Base-by-base conservation (phyloP, 2,797 vertebrate species). In the Halcyon leucocephala region DNA sequence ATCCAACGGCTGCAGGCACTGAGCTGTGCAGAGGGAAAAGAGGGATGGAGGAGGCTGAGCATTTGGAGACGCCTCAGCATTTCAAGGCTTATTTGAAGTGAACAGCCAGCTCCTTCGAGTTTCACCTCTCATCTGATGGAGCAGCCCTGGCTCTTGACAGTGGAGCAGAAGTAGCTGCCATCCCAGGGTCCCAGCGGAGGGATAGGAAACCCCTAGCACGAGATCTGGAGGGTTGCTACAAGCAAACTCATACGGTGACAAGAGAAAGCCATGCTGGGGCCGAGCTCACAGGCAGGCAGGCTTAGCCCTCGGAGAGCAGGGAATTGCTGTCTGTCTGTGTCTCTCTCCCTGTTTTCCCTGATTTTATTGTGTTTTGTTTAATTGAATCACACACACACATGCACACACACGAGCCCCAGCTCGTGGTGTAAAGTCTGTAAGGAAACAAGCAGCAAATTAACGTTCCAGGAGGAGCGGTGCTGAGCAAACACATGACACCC, bases 311-410 rank as follows among this genome's bases (percentile, higher is more conserved):
- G 0, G 95, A 95, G 96, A 82, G 91, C 18, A 12, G 72, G 86
- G 86, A 97, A 90, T 79, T 85, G 35, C 86, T 95, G 18, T 39
- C 93, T 91, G 88, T 55, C 93, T 91, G 74, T 26, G 52, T 92
- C 93, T 82, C 73, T 78, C 76, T 74, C 82, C 69, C 89, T 91
- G 69, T 95, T 95, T 94, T 77, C 87, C 66, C 62, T 94, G 80
- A 90, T 86, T 93, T 97, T 90, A 94, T 92, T 97, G 93, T 97
- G 97, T 96, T 96, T 95, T 94, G 93, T 92, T 96, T 97, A 97
- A 97, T 97, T 98, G 97, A 97, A 96, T 97, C 96, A 93, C 93
- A 94, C 73, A 94, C 89, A 82, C 93, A 70, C 90, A 92, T 93
- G 94, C 93, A 97, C 95, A 90, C 82, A 86, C 51, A 52, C 9